These are phyloP conservation scores for Takifugu flavidus DNA, from an alignment of 2,113 vertebrate genomes.

Conservation along the genomic window DNA sequence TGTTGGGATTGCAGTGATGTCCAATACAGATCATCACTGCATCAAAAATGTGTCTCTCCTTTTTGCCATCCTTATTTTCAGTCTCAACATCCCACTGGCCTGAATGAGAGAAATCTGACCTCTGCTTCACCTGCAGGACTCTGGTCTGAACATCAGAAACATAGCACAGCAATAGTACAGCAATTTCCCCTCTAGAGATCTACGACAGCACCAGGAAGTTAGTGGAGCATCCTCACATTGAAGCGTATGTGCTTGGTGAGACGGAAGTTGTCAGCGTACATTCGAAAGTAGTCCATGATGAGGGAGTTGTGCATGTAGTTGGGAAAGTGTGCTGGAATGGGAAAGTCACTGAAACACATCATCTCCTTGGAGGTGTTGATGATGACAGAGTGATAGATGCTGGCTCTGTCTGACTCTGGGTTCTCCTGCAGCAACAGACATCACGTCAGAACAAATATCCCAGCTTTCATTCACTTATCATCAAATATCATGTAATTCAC, in stretches of 20 bases:
- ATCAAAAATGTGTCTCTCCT: constrained; percentile 78
- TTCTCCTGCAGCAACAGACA: constrained; percentile 71
- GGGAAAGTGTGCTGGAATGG: constrained; percentile 82
- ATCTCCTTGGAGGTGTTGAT: constrained; percentile 96
- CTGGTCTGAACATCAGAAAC: constrained; percentile 71
- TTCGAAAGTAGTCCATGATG: constrained; percentile 85
- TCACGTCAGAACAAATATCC: background rate
- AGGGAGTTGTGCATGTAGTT: constrained; percentile 91
- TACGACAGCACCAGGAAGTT: too few relatives aligned
- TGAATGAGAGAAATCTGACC: constrained; percentile 75
- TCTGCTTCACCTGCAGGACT: constrained; percentile 75
- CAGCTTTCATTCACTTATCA: background rate
- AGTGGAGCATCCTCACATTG: constrained; percentile 68
- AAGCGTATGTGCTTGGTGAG: constrained; percentile 82
- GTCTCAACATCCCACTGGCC: constrained; percentile 89
- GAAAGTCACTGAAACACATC: constrained; percentile 93
- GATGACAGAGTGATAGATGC: constrained; percentile 87
- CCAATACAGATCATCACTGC: constrained; percentile 88
- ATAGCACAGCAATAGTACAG: too few relatives aligned
- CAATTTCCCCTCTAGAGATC: too few relatives aligned
- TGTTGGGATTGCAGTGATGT: constrained; percentile 74
- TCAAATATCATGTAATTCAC: constrained; percentile 54
- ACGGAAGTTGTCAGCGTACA: constrained; percentile 82
- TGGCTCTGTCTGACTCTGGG: constrained; percentile 80
- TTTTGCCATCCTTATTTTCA: constrained; percentile 60